These are phyloP conservation scores for Nymphicus hollandicus DNA, from an alignment of 2,113 vertebrate species.

Conservation along the genomic window DNA sequence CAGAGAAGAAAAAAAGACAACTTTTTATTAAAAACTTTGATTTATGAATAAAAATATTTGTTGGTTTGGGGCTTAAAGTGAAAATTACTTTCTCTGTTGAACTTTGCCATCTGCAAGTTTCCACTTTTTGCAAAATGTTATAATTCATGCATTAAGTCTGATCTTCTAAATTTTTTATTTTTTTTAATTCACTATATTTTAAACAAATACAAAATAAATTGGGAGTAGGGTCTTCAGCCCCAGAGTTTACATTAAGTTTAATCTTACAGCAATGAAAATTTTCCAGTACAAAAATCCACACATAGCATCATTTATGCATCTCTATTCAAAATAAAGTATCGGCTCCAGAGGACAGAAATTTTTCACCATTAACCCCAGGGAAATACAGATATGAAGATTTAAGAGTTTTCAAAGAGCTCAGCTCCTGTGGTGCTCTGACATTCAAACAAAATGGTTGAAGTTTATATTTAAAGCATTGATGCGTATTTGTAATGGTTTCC, in stretches of 20 bases:
- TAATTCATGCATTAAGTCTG: background rate
- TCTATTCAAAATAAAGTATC: background rate
- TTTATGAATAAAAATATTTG: background rate
- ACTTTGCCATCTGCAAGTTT: background rate
- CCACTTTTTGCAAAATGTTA: background rate
- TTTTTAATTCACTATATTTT: background rate
- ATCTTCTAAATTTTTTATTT: background rate
- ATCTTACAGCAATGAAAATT: background rate
- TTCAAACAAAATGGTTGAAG: background rate
- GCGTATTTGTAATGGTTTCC: background rate
- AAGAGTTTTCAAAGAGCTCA: background rate
- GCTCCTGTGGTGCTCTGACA: background rate
- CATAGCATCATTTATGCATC: background rate
- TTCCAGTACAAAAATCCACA: background rate
- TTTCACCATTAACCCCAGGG: background rate
- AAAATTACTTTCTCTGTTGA: background rate
- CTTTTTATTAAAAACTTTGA: background rate
- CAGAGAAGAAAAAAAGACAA: background rate
- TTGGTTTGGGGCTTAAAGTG: background rate
- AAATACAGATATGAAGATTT: background rate
- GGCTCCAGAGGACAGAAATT: background rate
- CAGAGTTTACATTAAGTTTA: background rate
- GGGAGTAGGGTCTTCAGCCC: rapidly evolving
- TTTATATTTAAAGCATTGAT: background rate
- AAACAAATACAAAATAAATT: background rate